Base-by-base conservation (phyloP, 1,140 invertebrate genomes). In the Plodia interpunctella region DNA sequence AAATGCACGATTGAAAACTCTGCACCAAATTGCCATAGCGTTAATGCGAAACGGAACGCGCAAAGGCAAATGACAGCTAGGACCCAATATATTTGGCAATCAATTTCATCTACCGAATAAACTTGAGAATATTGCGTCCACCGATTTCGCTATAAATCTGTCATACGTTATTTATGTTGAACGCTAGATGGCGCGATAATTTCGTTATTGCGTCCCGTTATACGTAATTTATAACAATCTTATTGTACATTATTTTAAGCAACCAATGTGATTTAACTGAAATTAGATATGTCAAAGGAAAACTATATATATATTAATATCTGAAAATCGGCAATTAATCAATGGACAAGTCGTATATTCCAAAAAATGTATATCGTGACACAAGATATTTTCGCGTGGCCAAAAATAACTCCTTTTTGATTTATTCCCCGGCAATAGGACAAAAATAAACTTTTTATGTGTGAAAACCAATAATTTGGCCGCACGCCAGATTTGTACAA, bases 81-180 rank as follows among this genome's bases (percentile, higher is more conserved):
- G 38, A 44, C 10, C 38, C 38, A 44, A 44, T 44, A 44, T 44
- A 44, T 44, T 44, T 44, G 38, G 38, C 38, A 44, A 44, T 44
- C 38, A 44, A 44, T 44, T 44, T 44, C 38, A 44, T n/a, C 38
- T 44, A 44, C 38, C 38, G 10, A 44, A 44, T 44, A 44, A 44
- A 44, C 38, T 44, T 44, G 38, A 44, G 38, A 44, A 44, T 44
- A 44, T 44, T 44, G 38, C 38, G n/a, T 10, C 38, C 15, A 15
- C 38, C 38, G 38, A 44, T 15, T 44, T n/a, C 4, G 38, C 38
- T 44, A 44, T 44, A 44, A 44, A 44, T 44, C 38, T 44, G 38
- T 44, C 38, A 44, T 44, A 44, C 38, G 38, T 44, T 44, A 44
- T 44, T 44, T 44, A 44, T 44, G 38, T 44, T 44, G n/a, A 44